Base-by-base conservation (phyloP, 2,797 vertebrate species). In the Scleropages formosus region DNA sequence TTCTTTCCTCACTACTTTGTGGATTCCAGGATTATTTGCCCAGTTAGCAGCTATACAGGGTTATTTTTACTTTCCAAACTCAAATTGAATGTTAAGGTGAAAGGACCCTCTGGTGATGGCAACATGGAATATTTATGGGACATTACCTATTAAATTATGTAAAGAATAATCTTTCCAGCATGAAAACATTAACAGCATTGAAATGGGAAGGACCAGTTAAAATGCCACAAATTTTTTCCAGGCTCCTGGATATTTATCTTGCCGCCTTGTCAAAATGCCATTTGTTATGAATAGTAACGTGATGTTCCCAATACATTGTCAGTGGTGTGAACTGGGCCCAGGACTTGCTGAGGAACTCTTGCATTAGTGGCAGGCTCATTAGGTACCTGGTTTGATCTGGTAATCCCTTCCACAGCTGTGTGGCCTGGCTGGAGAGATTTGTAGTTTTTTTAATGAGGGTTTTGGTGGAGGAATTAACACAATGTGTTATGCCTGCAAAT, bases 361-460 rank as follows among this genome's bases (percentile, higher is more conserved):
- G 75, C 77, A 69, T 64, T 73, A 13, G 74, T 64, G 31, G 31
- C 2, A 6, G 31, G 76, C 66, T 24, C 77, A 80, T 75, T 75
- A 69, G 58, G 71, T 78, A 68, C 83, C 79, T 59, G 73, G 73
- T 71, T 72, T 64, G 78, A 78, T 85, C 72, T 79, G 69, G 67
- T 85, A 82, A 88, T 88, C 82, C 16, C 13, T 84, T 82, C 64
- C 62, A 75, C 88, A 90, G 86, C 84, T 88, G 85, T 63, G 63
- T 58, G 78, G 62, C 74, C 60, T 66, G 68, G 72, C 72, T 9
- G 2, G 12, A 56, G 53, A 53, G 18, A 12, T 53, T 11, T 11
- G 49, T 11, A 8, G 11, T 49, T 76, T 79, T 78, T 66, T 72
- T 31, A 46, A 0, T 7, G 15, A 51, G 53, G 26, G 1, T 18